These are phyloP conservation scores for Drosophila meridionalis DNA, from an alignment of 2,888 invertebrate genomes.

Conservation along the genomic window DNA sequence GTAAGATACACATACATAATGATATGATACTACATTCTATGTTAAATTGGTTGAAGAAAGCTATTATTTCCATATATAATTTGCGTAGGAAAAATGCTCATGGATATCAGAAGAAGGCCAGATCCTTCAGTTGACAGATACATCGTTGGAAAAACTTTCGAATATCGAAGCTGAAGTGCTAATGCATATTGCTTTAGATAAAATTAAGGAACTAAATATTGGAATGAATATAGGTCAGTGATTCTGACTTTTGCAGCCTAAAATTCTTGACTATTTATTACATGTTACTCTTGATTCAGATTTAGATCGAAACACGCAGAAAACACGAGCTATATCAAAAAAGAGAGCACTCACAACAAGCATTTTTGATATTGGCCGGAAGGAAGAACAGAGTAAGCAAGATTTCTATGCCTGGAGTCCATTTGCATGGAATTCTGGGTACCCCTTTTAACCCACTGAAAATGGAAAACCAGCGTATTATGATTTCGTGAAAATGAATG, in stretches of 20 bases:
- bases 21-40: neutral
- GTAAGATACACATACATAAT: slow-evolving; percentile 86
- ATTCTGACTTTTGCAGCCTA: neutral
- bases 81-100: slow-evolving; percentile 89
- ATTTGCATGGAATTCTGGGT: neutral
- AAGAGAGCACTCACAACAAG: slow-evolving; percentile 95
- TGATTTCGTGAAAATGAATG: no score
- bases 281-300: slow-evolving; percentile 45
- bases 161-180: slow-evolving; percentile 91
- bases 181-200: slow-evolving; percentile 93
- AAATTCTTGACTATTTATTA: neutral
- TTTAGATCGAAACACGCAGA: slow-evolving; percentile 86
- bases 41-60: no score
- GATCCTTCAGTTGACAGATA: slow-evolving; percentile 88
- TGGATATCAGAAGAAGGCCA: slow-evolving; percentile 90
- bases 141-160: slow-evolving; percentile 88
- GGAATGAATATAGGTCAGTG: slow-evolving; percentile 88
- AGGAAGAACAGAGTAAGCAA: slow-evolving; percentile 87
- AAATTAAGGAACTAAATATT: slow-evolving; percentile 93
- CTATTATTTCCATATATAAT: neutral
- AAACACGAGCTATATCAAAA: slow-evolving; percentile 92
- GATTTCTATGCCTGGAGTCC: neutral
- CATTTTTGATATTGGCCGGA: slow-evolving; percentile 92
- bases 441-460: neutral
- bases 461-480: no score